Evolutionary conservation across 2,113 vertebrate species (phyloP).

Genomic region (Ochotona princeps): DNA sequence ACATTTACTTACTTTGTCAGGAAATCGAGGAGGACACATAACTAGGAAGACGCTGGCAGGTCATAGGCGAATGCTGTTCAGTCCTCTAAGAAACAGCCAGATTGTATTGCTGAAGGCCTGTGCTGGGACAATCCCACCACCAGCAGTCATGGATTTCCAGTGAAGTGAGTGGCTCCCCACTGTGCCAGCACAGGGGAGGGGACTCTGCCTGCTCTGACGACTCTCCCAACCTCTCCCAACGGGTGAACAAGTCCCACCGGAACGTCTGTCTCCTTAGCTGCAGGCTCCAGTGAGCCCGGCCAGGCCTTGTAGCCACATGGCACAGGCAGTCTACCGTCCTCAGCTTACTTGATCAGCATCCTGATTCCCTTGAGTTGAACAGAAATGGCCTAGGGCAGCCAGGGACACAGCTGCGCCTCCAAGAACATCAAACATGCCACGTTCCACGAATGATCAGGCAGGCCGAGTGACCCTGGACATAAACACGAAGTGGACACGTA

Average conservation of each 20-base stretch:
- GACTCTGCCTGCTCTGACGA: not conserved
- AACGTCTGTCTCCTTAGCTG: not conserved
- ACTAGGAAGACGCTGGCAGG: not conserved
- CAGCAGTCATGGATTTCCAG: not conserved
- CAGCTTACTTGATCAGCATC: not conserved
- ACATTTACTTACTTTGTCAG: too few relatives aligned
- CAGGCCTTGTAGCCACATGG: not conserved
- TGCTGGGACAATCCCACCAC: not conserved
- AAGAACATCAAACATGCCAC: not conserved
- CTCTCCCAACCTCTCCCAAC: not conserved
- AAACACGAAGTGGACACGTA: not conserved
- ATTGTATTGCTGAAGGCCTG: not conserved
- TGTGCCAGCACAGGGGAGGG: not conserved
- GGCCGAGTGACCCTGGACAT: not conserved
- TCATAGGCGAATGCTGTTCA: not conserved
- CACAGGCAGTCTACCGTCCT: not conserved
- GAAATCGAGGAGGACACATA: not conserved
- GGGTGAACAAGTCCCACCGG: not conserved
- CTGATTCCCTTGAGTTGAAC: not conserved
- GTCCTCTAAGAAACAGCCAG: not conserved
- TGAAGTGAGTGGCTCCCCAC: not conserved
- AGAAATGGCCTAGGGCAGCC: conserved; percentile 29
- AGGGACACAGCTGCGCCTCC: not conserved
- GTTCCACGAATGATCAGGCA: not conserved
- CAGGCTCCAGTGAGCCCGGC: not conserved